phyloP scores from a whole-genome alignment of 35 echinoderm and acorn worm species.

The Amphiura filiformis region DNA sequence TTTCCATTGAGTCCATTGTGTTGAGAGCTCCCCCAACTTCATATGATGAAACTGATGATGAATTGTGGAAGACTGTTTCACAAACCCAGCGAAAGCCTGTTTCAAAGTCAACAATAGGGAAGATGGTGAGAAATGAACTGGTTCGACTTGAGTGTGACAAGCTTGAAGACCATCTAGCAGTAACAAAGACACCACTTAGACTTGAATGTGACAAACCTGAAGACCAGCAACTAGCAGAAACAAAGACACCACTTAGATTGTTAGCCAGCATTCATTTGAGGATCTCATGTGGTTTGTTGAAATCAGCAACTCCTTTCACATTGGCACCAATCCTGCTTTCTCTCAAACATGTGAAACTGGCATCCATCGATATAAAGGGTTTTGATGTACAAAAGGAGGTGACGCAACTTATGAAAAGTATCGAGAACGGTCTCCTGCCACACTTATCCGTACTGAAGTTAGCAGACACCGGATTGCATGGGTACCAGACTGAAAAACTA shows the following conservation, averaged over 20 bases:
- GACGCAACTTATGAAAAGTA: neutral
- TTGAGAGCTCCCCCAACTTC: neutral
- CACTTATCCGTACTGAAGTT: neutral
- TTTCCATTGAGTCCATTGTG: neutral
- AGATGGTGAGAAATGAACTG: no score
- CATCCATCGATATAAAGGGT: neutral
- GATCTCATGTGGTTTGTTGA: neutral
- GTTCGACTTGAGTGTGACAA: no score
- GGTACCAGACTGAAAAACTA: neutral
- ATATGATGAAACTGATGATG: neutral
- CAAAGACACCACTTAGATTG: neutral
- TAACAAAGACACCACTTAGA: neutral
- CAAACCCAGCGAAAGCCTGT: neutral
- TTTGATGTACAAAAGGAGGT: neutral
- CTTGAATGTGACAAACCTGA: neutral
- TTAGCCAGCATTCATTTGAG: neutral
- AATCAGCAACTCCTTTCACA: neutral
- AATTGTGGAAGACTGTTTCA: neutral
- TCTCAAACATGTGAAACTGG: neutral
- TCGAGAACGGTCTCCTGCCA: neutral
- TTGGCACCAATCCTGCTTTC: neutral
- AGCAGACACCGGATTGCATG: neutral
- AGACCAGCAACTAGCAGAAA: neutral
- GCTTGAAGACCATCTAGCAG: neutral
- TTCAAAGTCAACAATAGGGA: neutral